Evolutionary conservation across 2,888 invertebrate genomes (phyloP), one percentile per base, ranked within the genome.

Genomic region (Pristionchus maxplancki): DNA sequence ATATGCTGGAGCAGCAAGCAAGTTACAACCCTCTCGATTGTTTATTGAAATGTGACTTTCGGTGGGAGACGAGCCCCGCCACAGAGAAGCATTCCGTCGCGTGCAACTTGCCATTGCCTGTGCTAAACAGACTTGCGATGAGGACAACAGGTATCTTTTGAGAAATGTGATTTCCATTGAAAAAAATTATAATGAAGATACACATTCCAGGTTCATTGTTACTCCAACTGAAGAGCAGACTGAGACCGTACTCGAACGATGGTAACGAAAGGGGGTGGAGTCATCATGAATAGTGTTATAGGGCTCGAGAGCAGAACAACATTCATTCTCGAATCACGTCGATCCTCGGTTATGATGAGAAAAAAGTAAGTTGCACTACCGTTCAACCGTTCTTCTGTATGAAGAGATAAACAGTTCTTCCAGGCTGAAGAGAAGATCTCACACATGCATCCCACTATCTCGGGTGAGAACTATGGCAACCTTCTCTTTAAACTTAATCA

Each of bases 221-320:
- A 53, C 53, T 31, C 82, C 82, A 53, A 53, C 82, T 5, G 53
- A 82, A 53, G 82, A 82, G 53, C 53, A 91, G 94, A 8, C 34
- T 8, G 53, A 83, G 37, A 40, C 85, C 8, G 50, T 64, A 28
- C 24, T 58, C 0, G 85, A 85, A 15, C 31, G 85, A 58, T 78
- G 78, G 78, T 78, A 34, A n/a, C n/a, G n/a, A n/a, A n/a, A n/a
- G n/a, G n/a, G n/a, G n/a, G n/a, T n/a, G n/a, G n/a, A n/a, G n/a
- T n/a, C n/a, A n/a, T n/a, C n/a, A n/a, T n/a, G n/a, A 8, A 15
- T 50, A 24, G 28, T 28, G 28, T 28, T n/a, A 48, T n/a, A 83
- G 82, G 53, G 82, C 50, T 1, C 24, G 44, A 53, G 82, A 83
- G 82, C 53, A 50, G 34, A 28, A 83, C 20, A 83, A 34, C 44